Conservation (phyloP, 2,888 invertebrate genomes). For the Linnaemya tessellans region DNA sequence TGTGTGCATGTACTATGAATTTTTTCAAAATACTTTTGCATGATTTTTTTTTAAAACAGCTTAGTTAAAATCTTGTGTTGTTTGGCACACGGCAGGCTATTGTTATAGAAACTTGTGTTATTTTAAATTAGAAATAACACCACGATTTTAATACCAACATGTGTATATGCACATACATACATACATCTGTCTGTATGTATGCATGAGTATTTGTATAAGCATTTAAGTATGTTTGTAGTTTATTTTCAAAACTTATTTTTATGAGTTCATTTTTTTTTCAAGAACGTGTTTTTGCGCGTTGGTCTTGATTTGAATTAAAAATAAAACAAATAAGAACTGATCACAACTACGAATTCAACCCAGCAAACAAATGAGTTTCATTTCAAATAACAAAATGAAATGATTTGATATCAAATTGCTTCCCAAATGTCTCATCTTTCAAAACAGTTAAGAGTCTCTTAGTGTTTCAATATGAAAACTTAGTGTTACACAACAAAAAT, state of each 20-base stretch:
- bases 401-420: background rate
- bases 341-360: conserved; percentile 30
- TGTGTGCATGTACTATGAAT: too few species aligned
- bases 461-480: too few species aligned
- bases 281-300: conserved; percentile 67
- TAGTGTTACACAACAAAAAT: too few species aligned
- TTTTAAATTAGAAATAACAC: background rate
- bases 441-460: too few species aligned
- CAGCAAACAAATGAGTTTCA: background rate
- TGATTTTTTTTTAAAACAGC: too few species aligned
- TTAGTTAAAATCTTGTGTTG: too few species aligned
- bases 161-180: background rate
- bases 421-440: background rate
- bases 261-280: conserved; percentile 37
- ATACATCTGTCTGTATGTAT: background rate
- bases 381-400: background rate
- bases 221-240: background rate
- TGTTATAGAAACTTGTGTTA: too few species aligned
- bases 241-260: conserved; percentile 7
- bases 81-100: too few species aligned
- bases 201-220: background rate
- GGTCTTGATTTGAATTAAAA: conserved; percentile 55
- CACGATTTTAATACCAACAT: background rate
- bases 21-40: too few species aligned
- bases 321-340: conserved; percentile 43